These are phyloP conservation scores for Eupristina koningsbergeri DNA, from an alignment of 1,140 invertebrate genomes.

Conservation along the genomic window DNA sequence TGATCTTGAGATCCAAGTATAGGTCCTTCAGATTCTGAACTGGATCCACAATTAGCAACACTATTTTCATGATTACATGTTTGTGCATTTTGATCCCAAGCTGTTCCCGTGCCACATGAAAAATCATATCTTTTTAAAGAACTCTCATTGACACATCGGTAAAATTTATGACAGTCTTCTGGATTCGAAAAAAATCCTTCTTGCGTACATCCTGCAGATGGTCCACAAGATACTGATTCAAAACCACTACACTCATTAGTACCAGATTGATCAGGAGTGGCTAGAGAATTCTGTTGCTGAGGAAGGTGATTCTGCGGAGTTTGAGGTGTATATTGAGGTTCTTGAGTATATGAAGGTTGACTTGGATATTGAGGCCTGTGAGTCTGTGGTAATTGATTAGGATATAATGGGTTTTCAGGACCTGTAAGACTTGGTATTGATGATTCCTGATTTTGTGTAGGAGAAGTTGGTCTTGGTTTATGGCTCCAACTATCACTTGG, in stretches of 20 bases:
- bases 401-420: neutral
- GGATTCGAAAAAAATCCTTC: conserved; percentile 82
- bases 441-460: neutral
- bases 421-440: neutral
- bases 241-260: neutral
- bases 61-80: conserved; percentile 77
- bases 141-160: conserved; percentile 81
- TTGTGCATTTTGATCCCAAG: conserved; percentile 80
- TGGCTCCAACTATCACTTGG: conserved; percentile 15
- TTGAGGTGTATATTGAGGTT: neutral
- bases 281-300: neutral
- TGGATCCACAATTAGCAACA: conserved; percentile 48
- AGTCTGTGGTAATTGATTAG: neutral
- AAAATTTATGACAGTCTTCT: conserved; percentile 83
- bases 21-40: conserved; percentile 20
- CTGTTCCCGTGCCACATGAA: conserved; percentile 79
- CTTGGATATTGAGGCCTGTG: neutral
- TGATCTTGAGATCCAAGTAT: neutral
- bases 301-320: neutral
- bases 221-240: neutral
- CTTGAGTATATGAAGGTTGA: conserved; percentile 1
- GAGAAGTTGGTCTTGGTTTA: neutral
- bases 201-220: conserved; percentile 62
- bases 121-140: conserved; percentile 79
- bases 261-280: neutral